Conservation (phyloP, 2,888 invertebrate species). For the Sphaerophoria rueppellii region DNA sequence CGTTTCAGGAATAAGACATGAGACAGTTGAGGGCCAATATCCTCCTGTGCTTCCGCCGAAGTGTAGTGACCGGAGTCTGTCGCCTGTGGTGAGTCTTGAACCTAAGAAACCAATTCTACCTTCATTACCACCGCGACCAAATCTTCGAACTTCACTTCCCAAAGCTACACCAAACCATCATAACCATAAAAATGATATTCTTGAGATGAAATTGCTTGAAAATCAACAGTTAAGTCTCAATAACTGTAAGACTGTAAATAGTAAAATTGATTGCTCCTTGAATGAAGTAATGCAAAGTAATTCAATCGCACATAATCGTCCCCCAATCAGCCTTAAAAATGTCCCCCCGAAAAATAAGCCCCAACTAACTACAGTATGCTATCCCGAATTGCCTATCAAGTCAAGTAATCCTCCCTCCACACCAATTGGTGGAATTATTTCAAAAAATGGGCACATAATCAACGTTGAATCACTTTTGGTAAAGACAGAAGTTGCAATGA, state of each 20-base stretch:
- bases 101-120: constrained; percentile 90
- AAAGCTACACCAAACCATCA: constrained; percentile 84
- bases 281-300: constrained; percentile 65
- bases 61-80: constrained; percentile 70
- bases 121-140: constrained; percentile 84
- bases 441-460: constrained; percentile 84
- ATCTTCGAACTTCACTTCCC: constrained; percentile 84
- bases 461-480: constrained; percentile 85
- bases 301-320: too few relatives aligned
- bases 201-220: constrained; percentile 84
- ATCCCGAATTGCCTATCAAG: constrained; percentile 84
- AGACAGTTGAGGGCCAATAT: constrained; percentile 40
- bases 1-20: constrained; percentile 21
- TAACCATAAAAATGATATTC: constrained; percentile 76
- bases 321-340: constrained; percentile 75
- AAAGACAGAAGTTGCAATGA: constrained; percentile 88
- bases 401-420: constrained; percentile 40
- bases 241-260: constrained; percentile 84
- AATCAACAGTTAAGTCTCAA: constrained; percentile 86
- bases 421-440: constrained; percentile 78
- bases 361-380: constrained; percentile 82
- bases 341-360: constrained; percentile 75
- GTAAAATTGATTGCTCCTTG: constrained; percentile 83
- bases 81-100: constrained; percentile 81
- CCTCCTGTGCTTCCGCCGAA: constrained; percentile 80